These are phyloP conservation scores for Clangula hyemalis DNA, from an alignment of 2,797 vertebrate genomes.

Conservation along the genomic window DNA sequence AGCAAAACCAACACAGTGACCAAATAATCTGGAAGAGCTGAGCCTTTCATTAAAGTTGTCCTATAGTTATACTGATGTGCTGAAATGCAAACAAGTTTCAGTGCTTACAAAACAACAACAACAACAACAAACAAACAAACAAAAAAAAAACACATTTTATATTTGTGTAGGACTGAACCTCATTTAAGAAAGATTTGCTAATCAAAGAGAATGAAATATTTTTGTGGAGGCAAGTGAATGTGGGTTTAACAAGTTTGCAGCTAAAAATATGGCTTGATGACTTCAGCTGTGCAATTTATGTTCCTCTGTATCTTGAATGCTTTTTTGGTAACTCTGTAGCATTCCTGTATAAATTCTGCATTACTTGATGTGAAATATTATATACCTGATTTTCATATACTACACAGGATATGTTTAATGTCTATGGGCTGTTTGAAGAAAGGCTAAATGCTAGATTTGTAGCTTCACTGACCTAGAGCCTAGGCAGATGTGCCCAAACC, in stretches of 20 bases:
- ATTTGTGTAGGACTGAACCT: constrained; percentile 50
- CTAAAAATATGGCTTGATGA: constrained; percentile 57
- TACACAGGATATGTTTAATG: background rate
- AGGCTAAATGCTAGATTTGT: background rate
- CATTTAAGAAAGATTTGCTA: constrained; percentile 76
- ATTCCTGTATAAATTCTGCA: background rate
- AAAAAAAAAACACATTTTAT: constrained; percentile 44
- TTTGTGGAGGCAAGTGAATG: constrained; percentile 69
- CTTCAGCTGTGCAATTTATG: constrained; percentile 30
- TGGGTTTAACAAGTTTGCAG: constrained; percentile 71
- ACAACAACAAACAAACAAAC: background rate
- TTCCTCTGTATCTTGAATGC: background rate
- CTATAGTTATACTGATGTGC: background rate
- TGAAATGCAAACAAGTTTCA: constrained; percentile 34
- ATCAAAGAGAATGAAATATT: constrained; percentile 82
- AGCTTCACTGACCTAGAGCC: background rate
- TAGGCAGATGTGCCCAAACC: background rate
- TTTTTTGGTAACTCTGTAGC: background rate
- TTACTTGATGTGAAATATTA: background rate
- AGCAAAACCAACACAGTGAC: constrained; percentile 41
- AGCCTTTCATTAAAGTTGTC: constrained; percentile 1
- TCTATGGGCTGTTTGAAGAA: background rate
- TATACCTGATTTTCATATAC: background rate
- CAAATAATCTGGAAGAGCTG: constrained; percentile 26
- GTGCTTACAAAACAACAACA: constrained; percentile 43